Conservation (phyloP, 2,888 invertebrate genomes). For the Aspidiotus destructor region DNA sequence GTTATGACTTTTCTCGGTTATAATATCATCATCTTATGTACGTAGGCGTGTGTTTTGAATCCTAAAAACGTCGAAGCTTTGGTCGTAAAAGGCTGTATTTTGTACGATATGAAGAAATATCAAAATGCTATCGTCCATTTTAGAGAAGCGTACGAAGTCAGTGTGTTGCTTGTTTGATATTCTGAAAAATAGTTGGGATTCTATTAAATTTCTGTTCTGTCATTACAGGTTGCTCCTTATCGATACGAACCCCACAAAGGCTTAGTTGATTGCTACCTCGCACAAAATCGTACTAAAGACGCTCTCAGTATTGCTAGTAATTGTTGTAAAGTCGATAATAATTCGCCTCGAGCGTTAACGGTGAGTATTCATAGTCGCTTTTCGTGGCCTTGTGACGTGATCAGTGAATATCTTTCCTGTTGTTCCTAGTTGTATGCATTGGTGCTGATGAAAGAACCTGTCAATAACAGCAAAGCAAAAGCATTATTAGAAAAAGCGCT, state of each 20-base stretch:
- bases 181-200: background rate
- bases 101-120: constrained; percentile 56
- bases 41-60: constrained; percentile 52
- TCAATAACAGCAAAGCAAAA: constrained; percentile 52
- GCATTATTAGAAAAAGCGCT: constrained; percentile 63
- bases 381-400: background rate
- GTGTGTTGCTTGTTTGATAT: background rate
- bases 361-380: constrained; percentile 44
- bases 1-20: background rate
- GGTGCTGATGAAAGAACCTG: constrained; percentile 59
- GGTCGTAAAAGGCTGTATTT: constrained; percentile 59
- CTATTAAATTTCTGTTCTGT: background rate
- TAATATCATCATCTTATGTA: background rate
- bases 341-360: constrained; percentile 61
- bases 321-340: constrained; percentile 61
- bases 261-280: constrained; percentile 63
- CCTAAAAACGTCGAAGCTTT: constrained; percentile 61
- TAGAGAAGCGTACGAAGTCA: constrained; percentile 51
- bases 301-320: constrained; percentile 61
- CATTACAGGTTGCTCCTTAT: constrained; percentile 48
- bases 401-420: constrained; percentile 3
- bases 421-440: constrained; percentile 60
- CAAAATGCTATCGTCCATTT: constrained; percentile 57
- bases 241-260: constrained; percentile 68
- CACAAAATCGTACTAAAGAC: constrained; percentile 57